A percentile compares a stretch with the other conserved stretches of the same genome.
Conservation (phyloP, 1,140 invertebrate genomes). For the Temnothorax longispinosus region DNA sequence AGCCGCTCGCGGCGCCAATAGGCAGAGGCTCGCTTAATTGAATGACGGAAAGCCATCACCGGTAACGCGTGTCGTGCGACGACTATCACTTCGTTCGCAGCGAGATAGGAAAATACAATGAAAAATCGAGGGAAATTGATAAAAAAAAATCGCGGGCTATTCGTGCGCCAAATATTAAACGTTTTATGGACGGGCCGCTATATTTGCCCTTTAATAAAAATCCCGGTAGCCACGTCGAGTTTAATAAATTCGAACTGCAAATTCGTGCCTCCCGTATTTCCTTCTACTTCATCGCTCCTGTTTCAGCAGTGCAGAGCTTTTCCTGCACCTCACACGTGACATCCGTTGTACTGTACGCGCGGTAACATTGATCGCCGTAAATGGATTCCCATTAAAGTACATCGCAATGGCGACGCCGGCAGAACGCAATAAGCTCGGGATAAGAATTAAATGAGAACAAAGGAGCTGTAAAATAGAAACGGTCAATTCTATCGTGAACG, state of each 20-base stretch:
- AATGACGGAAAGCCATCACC: conserved; percentile 61
- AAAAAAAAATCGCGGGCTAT: conserved; percentile 45
- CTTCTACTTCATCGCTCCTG: conserved; percentile 24
- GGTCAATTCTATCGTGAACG: conserved; percentile 33
- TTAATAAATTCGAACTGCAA: conserved; percentile 49
- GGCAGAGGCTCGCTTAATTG: conserved; percentile 58
- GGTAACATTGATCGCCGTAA: conserved; percentile 50
- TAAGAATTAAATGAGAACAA: conserved; percentile 62
- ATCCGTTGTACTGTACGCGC: conserved; percentile 32
- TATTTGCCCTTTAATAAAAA: conserved; percentile 61
- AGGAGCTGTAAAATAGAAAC: conserved; percentile 55
- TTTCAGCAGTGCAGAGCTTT: conserved; percentile 8
- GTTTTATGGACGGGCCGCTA: conserved; percentile 43
- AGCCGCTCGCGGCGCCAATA: conserved; percentile 46
- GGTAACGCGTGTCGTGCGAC: conserved; percentile 59
- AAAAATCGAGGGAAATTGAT: conserved; percentile 50
- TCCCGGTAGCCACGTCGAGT: conserved; percentile 27
- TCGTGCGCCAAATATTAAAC: conserved; percentile 57
- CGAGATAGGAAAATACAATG: conserved; percentile 56
- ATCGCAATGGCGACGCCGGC: conserved; percentile 26
- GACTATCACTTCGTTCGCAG: conserved; percentile 59
- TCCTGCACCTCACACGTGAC: conserved; percentile 22
- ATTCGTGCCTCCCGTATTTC: conserved; percentile 5
- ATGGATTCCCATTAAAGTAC: conserved; percentile 58
- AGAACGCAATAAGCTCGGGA: conserved; percentile 55